Evolutionary conservation across 1,140 invertebrate genomes (phyloP).

Genomic region (Vanessa atalanta): DNA sequence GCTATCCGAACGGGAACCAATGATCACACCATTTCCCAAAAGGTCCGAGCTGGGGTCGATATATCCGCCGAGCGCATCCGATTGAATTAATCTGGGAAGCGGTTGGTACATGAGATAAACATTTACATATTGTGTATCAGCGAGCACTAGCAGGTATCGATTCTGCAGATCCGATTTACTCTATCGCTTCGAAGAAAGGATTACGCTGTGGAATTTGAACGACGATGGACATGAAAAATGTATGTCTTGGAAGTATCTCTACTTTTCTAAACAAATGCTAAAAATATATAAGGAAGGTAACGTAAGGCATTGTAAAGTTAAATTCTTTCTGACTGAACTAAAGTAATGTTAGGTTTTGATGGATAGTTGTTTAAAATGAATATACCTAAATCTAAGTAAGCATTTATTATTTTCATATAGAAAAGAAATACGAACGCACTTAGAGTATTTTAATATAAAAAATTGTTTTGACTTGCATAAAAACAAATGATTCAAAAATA

Average conservation of each 20-base stretch:
- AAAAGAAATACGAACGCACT: too few relatives aligned
- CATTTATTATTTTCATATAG: too few relatives aligned
- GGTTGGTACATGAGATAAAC: constrained; percentile 57
- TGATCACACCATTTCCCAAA: constrained; percentile 65
- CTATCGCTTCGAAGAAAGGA: constrained; percentile 33
- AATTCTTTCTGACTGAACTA: background rate
- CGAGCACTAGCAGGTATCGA: constrained; percentile 41
- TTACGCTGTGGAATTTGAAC: constrained; percentile 23
- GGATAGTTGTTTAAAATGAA: too few relatives aligned
- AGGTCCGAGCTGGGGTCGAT: constrained; percentile 61
- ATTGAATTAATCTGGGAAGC: constrained; percentile 73
- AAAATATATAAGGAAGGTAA: background rate
- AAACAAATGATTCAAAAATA: too few relatives aligned
- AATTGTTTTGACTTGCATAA: too few relatives aligned
- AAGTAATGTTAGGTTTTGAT: too few relatives aligned
- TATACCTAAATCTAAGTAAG: too few relatives aligned
- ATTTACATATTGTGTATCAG: constrained; percentile 57
- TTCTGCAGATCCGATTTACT: constrained; percentile 44
- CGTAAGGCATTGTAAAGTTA: background rate
- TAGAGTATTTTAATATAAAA: too few relatives aligned
- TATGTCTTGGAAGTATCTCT: constrained; percentile 12
- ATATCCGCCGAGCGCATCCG: constrained; percentile 63
- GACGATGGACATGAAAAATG: constrained; percentile 30
- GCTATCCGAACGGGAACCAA: constrained; percentile 49
- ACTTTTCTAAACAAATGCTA: background rate